Evolutionary conservation across 2,113 vertebrate species (phyloP).

Genomic region (Micronycteris hirsuta): DNA sequence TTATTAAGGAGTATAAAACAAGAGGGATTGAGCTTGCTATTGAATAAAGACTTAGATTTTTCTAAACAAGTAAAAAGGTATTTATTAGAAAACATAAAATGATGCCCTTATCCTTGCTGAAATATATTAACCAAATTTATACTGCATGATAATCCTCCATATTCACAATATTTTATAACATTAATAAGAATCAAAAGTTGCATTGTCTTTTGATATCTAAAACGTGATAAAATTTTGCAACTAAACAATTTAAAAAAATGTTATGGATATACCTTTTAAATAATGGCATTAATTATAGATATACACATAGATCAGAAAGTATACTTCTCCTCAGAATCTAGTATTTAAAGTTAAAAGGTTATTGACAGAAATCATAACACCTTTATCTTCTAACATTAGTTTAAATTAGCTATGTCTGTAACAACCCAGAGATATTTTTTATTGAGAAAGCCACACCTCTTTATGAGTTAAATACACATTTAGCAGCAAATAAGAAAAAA

Average conservation of each 20-base stretch:
- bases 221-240: not conserved
- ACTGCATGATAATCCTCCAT: not conserved
- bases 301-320: not conserved
- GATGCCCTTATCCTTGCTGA: not conserved
- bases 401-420: not conserved
- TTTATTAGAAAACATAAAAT: not conserved
- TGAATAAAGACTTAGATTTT: not conserved
- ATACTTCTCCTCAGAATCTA: not conserved
- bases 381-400: not conserved
- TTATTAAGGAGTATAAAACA: not conserved
- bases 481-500: not conserved
- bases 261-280: not conserved
- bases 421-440: not conserved
- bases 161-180: not conserved
- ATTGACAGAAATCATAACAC: not conserved
- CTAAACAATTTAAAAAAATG: not conserved
- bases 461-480: not conserved
- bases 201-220: not conserved
- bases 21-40: not conserved
- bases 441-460: not conserved
- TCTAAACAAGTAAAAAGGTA: not conserved
- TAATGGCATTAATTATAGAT: fast-evolving
- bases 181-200: not conserved
- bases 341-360: not conserved
- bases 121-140: not conserved